Percentiles rank a stretch among this genome's conserved stretches.
Conservation (phyloP, 2,113 vertebrate species). For the Heteronetta atricapilla region DNA sequence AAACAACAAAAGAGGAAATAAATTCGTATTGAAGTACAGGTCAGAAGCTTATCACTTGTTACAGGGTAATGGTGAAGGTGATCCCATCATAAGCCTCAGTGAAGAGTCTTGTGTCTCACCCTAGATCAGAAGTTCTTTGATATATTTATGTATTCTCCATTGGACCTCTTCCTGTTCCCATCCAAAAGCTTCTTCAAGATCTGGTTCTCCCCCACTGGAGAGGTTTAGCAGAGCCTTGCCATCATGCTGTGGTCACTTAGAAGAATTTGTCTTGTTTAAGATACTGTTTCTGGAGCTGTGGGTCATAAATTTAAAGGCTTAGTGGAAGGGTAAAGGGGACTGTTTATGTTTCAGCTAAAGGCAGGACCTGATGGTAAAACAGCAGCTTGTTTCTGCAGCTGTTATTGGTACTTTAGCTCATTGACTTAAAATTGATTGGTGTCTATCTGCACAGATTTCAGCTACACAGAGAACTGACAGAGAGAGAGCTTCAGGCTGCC, state of each 20-base stretch:
- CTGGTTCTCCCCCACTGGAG: neutral
- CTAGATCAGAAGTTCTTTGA: neutral
- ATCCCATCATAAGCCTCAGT: fast-evolving
- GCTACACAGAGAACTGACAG: fast-evolving
- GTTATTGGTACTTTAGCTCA: neutral
- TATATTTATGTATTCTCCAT: neutral
- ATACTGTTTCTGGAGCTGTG: fast-evolving
- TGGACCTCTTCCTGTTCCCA: neutral
- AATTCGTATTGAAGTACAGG: neutral
- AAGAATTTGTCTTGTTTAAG: neutral
- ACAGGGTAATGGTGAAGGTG: neutral
- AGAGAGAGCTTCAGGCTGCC: neutral
- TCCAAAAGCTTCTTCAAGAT: neutral
- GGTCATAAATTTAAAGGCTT: neutral
- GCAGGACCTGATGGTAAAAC: neutral
- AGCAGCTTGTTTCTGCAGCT: neutral
- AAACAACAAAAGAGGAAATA: neutral
- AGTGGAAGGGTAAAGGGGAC: neutral
- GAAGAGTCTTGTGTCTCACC: neutral
- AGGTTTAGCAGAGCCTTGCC: neutral
- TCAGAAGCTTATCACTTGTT: neutral
- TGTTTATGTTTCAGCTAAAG: neutral
- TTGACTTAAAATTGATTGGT: neutral
- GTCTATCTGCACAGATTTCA: neutral
- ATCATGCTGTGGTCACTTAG: neutral